phyloP scores from a whole-genome alignment of 2,113 vertebrate genomes.

The Gavia stellata region DNA sequence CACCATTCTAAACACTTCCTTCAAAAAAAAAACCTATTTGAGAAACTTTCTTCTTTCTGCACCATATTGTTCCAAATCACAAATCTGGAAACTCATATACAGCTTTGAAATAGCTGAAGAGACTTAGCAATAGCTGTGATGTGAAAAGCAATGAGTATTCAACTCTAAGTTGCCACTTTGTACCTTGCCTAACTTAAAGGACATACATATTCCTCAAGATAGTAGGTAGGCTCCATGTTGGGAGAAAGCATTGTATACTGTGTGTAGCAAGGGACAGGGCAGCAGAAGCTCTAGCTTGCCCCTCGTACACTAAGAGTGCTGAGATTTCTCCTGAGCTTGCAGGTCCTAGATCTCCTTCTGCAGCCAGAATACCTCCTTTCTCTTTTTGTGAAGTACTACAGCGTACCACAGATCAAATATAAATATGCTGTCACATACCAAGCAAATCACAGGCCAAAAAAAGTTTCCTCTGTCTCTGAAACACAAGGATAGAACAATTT shows the following conservation, averaged over 20 bases:
- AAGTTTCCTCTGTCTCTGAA: not conserved
- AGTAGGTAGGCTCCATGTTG: not conserved
- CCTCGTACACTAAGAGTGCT: not conserved
- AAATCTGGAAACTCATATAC: not conserved
- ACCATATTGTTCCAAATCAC: not conserved
- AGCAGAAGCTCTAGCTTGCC: not conserved
- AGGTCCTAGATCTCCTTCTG: not conserved
- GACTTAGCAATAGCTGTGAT: not conserved
- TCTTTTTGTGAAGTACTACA: not conserved
- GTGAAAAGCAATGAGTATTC: not conserved
- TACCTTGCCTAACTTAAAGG: not conserved
- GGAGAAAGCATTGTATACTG: fast-evolving
- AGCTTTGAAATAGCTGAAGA: not conserved
- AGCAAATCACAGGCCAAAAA: not conserved
- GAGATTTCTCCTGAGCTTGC: not conserved
- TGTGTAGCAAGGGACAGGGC: not conserved
- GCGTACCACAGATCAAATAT: not conserved
- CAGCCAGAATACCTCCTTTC: not conserved
- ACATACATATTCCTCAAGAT: not conserved
- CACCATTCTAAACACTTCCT: not conserved
- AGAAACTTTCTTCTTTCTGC: not conserved
- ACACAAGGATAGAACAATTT: not conserved
- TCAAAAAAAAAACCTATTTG: not conserved
- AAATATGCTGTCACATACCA: not conserved
- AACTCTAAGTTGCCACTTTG: not conserved